Base-by-base conservation (phyloP, 2,888 invertebrate genomes). In the Minunthozetes semirufus region DNA sequence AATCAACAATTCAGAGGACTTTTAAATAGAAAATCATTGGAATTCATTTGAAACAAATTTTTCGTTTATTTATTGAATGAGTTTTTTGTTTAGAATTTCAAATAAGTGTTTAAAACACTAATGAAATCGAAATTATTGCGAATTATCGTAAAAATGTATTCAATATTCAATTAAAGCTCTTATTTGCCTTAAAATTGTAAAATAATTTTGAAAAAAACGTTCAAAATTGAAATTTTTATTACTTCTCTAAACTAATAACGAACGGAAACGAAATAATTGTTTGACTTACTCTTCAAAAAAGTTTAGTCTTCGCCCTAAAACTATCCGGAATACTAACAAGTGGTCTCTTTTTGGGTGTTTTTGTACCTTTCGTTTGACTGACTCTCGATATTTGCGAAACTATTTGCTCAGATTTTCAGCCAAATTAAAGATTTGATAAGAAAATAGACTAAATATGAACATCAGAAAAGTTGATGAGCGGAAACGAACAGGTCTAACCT, bases 381-480 rank as follows among this genome's bases (percentile, higher is more conserved):
- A 22, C 56, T 56, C 22, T 56, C 11, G 22, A 56, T 56, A 56
- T 56, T 56, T 13, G 9, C 25, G 0, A 19, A 56, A 56, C 22
- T 22, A 22, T 19, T 56, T 56, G 56, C 17, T 22, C 22, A 56
- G 56, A 56, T 56, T 56, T 56, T 56, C 22, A 56, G 56, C 25
- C 56, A 56, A 56, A 56, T 56, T 56, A 56, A 56, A 56, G 22
- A 56, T 56, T 56, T 56, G 56, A 56, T 56, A 22, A 56, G 56
- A 56, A 56, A 56, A 56, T 56, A 56, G 56, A 56, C 56, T 22
- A 56, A 56, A 56, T 22, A 56, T 56, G 5, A n/a, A 1, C 6
- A 42, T 42, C 42, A 42, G 42, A 42, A 42, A 42, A 19, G 25
- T 25, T 22, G 25, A 56, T 56, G 22, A 56, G 25, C 56, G 56